These are phyloP conservation scores for Sapajus apella DNA, from an alignment of 2,113 vertebrate species.

Conservation along the genomic window DNA sequence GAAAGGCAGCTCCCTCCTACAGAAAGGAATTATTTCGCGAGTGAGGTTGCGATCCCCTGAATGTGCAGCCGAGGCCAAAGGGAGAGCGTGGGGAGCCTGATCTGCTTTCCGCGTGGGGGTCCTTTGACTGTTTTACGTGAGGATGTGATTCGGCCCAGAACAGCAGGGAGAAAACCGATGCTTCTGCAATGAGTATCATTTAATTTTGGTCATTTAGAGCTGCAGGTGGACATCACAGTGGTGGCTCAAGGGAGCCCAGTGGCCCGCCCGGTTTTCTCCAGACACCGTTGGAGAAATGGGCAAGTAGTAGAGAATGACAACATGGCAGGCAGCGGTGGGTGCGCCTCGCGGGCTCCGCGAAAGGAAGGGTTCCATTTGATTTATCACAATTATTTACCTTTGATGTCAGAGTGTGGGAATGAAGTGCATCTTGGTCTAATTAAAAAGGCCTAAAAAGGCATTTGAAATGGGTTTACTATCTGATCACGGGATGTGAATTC, in stretches of 20 bases:
- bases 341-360: not conserved
- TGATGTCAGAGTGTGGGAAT: constrained; percentile 58
- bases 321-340: not conserved
- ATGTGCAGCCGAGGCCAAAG: not conserved
- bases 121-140: constrained; percentile 24
- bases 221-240: not conserved
- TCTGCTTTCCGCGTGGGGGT: not conserved
- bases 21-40: not conserved
- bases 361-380: constrained; percentile 43
- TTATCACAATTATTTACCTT: constrained; percentile 75
- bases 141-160: constrained; percentile 44
- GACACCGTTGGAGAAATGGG: not conserved
- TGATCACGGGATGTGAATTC: constrained; percentile 46
- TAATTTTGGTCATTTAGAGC: constrained; percentile 55
- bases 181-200: constrained; percentile 29
- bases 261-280: not conserved
- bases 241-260: not conserved
- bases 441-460: constrained; percentile 71
- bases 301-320: constrained; percentile 45
- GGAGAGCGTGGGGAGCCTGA: not conserved
- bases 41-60: not conserved
- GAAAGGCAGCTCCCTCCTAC: not conserved
- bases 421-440: constrained; percentile 67
- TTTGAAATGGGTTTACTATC: constrained; percentile 38
- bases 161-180: constrained; percentile 23